Conservation (phyloP, 2,113 vertebrate genomes). For the Hypomesus transpacificus region DNA sequence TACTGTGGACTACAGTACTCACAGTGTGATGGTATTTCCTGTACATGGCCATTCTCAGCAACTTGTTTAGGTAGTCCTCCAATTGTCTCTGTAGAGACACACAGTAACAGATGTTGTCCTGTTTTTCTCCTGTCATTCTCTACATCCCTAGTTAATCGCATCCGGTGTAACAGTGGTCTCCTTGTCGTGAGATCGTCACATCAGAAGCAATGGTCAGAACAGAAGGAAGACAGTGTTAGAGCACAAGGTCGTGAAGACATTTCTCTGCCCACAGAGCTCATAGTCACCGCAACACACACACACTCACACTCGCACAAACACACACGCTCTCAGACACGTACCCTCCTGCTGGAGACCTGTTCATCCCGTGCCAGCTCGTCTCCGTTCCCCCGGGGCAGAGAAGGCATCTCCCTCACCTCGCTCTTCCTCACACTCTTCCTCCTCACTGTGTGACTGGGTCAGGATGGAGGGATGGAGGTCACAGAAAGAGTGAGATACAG, state of each 20-base stretch:
- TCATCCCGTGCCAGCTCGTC: slow-evolving; percentile 86
- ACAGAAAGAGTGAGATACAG: slow-evolving; percentile 17
- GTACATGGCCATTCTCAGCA: slow-evolving; percentile 93
- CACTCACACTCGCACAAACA: slow-evolving; percentile 7
- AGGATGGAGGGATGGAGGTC: slow-evolving; percentile 17
- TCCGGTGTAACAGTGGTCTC: no score
- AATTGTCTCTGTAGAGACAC: slow-evolving; percentile 82
- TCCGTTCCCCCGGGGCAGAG: slow-evolving; percentile 76
- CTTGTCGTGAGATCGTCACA: no score
- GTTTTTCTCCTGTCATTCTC: no score
- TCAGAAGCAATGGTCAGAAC: no score
- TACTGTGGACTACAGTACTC: slow-evolving; percentile 77
- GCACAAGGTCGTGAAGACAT: no score
- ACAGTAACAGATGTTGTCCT: no score
- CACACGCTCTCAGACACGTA: slow-evolving; percentile 50
- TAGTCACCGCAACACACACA: background rate
- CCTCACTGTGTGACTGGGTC: slow-evolving; percentile 85
- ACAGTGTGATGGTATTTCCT: slow-evolving; percentile 94
- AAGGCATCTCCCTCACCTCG: slow-evolving; percentile 87
- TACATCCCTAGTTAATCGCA: no score
- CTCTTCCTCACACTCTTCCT: slow-evolving; percentile 89
- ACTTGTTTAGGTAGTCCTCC: slow-evolving; percentile 93
- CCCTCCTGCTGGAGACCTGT: slow-evolving; percentile 88
- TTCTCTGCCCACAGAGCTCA: no score
- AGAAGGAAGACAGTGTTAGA: no score